Conservation (phyloP, 2,888 invertebrate species). For the Drosophila vallismaia region DNA sequence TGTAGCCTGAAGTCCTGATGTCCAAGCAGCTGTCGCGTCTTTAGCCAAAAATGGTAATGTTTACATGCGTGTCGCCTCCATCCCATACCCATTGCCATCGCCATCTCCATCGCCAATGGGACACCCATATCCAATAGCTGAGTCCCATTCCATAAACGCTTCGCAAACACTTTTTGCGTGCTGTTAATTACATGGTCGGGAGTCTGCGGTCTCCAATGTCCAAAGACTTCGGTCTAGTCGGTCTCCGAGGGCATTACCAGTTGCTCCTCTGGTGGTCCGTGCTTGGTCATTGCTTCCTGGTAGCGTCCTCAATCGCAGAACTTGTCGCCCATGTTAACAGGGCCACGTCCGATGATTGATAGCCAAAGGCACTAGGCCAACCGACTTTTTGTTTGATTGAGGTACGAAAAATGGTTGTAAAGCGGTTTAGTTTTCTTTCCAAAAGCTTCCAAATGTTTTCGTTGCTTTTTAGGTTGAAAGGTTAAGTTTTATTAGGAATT, state of each 20-base stretch:
- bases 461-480: too few relatives aligned
- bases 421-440: neutral
- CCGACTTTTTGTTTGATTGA: slow-evolving; percentile 4
- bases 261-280: slow-evolving; percentile 69
- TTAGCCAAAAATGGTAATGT: slow-evolving; percentile 78
- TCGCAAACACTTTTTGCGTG: slow-evolving; percentile 79
- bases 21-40: slow-evolving; percentile 72
- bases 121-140: slow-evolving; percentile 11
- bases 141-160: slow-evolving; percentile 66
- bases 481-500: too few relatives aligned
- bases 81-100: slow-evolving; percentile 46
- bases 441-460: neutral
- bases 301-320: slow-evolving; percentile 60
- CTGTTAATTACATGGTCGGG: slow-evolving; percentile 74
- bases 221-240: slow-evolving; percentile 51
- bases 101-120: slow-evolving; percentile 7
- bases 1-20: slow-evolving; percentile 7
- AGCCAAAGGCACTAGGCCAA: slow-evolving; percentile 62
- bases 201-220: slow-evolving; percentile 21
- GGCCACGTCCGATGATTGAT: slow-evolving; percentile 66
- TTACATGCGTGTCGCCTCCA: slow-evolving; percentile 76
- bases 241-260: slow-evolving; percentile 70
- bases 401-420: neutral
- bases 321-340: slow-evolving; percentile 46
- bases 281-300: slow-evolving; percentile 79